A percentile compares a stretch with the other conserved stretches of the same genome.
phyloP scores from a whole-genome alignment of 2,797 vertebrate genomes.

The Helarctos malayanus region DNA sequence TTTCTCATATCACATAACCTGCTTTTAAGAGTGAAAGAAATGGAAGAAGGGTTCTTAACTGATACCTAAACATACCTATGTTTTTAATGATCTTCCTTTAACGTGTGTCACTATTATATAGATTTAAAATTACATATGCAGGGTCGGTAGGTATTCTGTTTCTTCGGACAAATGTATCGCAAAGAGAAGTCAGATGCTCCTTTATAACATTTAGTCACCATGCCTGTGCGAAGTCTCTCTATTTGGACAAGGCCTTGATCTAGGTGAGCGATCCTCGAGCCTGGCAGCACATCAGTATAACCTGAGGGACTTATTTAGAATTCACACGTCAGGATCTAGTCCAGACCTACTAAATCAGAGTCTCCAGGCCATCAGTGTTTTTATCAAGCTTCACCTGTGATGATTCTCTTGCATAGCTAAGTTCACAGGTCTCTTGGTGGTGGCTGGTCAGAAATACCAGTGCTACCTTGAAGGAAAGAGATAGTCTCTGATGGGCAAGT shows the following conservation, averaged over 20 bases:
- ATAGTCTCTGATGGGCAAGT: not conserved
- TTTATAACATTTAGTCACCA: constrained; percentile 52
- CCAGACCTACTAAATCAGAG: constrained; percentile 50
- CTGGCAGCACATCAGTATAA: constrained; percentile 54
- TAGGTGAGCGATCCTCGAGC: constrained; percentile 58
- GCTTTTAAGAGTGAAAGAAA: constrained; percentile 54
- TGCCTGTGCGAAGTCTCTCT: constrained; percentile 60
- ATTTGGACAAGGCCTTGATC: constrained; percentile 67
- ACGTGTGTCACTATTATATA: not conserved
- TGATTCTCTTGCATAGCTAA: not conserved
- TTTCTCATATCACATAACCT: constrained; percentile 17
- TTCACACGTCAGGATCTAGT: constrained; percentile 5
- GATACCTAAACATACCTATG: not conserved
- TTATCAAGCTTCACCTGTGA: not conserved
- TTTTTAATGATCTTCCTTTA: constrained; percentile 59
- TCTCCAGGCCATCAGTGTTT: not conserved
- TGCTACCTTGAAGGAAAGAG: not conserved
- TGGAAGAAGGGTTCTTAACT: constrained; percentile 2
- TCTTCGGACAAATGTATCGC: constrained; percentile 50
- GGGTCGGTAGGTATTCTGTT: not conserved
- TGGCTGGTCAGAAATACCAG: not conserved
- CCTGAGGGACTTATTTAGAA: constrained; percentile 66
- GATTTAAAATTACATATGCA: constrained; percentile 31
- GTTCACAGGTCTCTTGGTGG: not conserved
- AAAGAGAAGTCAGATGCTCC: constrained; percentile 36